Conservation (phyloP, 1,140 invertebrate genomes). For the Sitophilus oryzae region DNA sequence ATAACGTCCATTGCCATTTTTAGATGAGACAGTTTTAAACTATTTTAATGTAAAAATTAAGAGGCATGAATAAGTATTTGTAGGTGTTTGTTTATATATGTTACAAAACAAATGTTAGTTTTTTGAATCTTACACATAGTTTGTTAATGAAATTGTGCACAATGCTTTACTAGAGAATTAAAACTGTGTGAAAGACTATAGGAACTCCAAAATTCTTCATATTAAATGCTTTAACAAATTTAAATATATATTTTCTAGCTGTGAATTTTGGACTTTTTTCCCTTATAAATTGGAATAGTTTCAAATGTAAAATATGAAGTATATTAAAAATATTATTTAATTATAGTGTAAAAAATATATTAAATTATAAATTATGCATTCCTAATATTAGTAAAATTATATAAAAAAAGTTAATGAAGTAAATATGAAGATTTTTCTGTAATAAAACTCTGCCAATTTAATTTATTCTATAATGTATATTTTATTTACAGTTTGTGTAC, state of each 20-base stretch:
- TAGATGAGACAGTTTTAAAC: slow-evolving; percentile 1
- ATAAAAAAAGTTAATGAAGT: no score
- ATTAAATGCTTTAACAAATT: neutral
- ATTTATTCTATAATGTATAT: no score
- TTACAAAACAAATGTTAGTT: neutral
- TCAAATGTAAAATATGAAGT: no score
- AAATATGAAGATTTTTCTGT: no score
- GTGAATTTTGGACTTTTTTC: neutral
- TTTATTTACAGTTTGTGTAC: no score
- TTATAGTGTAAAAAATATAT: no score
- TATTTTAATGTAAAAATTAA: neutral
- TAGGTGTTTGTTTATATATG: neutral
- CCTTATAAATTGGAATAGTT: no score
- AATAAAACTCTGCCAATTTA: no score
- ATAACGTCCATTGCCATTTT: slow-evolving; percentile 6
- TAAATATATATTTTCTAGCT: neutral
- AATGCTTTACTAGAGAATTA: neutral
- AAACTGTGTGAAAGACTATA: neutral
- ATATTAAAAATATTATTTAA: no score
- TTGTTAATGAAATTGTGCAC: neutral
- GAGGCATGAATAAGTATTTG: neutral
- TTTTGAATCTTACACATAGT: neutral
- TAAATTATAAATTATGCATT: no score
- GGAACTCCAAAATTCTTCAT: neutral
- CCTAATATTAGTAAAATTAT: no score